Evolutionary conservation across 2,797 vertebrate genomes (phyloP).

Genomic region (Syngnathus rostellatus): DNA sequence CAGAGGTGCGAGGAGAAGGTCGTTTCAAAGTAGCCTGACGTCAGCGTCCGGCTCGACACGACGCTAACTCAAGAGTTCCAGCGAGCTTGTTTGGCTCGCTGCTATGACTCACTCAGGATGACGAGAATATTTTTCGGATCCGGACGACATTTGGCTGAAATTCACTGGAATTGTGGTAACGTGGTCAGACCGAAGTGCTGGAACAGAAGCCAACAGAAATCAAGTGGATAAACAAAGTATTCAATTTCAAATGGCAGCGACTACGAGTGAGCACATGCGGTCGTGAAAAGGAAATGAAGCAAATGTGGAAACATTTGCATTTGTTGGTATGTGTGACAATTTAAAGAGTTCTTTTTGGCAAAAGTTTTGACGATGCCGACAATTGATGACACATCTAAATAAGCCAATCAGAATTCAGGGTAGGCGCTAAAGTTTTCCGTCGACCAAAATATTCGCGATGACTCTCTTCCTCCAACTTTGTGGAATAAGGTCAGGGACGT

Average conservation of each 20-base stretch:
- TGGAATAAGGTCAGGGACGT: background rate
- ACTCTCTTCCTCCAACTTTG: background rate
- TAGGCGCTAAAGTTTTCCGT: background rate
- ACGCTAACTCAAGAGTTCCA: conserved; percentile 22
- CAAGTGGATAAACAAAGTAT: background rate
- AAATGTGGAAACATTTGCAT: background rate
- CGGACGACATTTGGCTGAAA: background rate
- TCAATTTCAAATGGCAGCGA: background rate
- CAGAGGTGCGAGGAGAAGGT: conserved; percentile 49
- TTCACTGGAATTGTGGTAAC: background rate
- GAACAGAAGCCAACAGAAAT: background rate
- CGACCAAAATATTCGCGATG: background rate
- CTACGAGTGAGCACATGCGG: background rate
- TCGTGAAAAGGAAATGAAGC: conserved; percentile 1
- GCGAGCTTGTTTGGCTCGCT: conserved; percentile 25
- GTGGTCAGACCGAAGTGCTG: background rate
- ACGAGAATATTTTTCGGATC: background rate
- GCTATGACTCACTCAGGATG: background rate
- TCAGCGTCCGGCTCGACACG: conserved; percentile 33
- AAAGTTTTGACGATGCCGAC: background rate
- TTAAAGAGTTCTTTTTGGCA: background rate
- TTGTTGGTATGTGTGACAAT: background rate
- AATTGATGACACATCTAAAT: background rate
- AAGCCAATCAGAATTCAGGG: background rate
- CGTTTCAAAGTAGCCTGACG: conserved; percentile 46